phyloP scores from a whole-genome alignment of 2,113 vertebrate species.

The Ondatra zibethicus region DNA sequence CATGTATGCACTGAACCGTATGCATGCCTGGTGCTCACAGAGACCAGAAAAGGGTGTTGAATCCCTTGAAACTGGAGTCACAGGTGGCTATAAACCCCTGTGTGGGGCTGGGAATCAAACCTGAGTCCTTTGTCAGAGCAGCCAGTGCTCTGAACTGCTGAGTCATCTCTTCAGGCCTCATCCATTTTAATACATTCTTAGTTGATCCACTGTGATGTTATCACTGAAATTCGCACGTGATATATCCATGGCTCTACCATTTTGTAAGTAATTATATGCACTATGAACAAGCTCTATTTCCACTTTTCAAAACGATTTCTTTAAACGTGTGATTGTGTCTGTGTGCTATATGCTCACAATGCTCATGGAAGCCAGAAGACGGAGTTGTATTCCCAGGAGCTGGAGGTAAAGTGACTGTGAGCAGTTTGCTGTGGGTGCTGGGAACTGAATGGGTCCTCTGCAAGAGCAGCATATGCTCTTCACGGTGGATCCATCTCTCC shows the following conservation, averaged over 20 bases:
- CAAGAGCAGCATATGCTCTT: not conserved
- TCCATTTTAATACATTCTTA: not conserved
- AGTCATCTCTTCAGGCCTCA: not conserved
- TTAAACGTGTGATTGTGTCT: not conserved
- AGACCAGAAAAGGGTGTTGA: not conserved
- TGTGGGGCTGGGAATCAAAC: not conserved
- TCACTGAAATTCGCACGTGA: not conserved
- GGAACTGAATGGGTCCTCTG: not conserved
- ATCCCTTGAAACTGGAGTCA: not conserved
- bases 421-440: not conserved
- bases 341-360: not conserved
- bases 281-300: not conserved
- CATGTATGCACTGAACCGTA: not conserved
- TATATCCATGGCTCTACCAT: not conserved
- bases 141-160: not conserved
- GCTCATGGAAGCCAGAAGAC: no score
- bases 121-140: not conserved
- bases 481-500: no score
- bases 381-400: not conserved
- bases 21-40: not conserved
- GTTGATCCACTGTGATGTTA: not conserved
- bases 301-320: not conserved
- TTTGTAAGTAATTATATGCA: conserved; percentile 30
- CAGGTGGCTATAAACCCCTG: not conserved
- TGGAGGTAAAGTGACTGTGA: no score